phyloP scores from a whole-genome alignment of 1,140 invertebrate species.

The Eulimnadia texana region DNA sequence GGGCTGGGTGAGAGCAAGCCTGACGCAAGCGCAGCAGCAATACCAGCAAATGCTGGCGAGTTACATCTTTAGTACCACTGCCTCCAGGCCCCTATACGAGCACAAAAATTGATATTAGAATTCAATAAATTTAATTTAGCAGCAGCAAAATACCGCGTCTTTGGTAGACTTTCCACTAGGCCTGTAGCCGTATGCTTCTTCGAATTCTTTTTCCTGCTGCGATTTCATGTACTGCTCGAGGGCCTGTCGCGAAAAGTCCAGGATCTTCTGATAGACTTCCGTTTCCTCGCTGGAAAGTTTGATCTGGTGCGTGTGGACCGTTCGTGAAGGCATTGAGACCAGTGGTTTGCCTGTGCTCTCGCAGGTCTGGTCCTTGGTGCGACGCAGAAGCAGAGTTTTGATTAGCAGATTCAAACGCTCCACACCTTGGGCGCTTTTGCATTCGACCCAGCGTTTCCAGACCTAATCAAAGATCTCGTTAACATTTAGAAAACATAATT shows the following conservation, averaged over 20 bases:
- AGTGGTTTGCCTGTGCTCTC: conserved; percentile 35
- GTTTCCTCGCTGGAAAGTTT: conserved; percentile 51
- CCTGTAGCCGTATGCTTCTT: conserved; percentile 18
- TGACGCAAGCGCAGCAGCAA: conserved; percentile 69
- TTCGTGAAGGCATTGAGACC: conserved; percentile 33
- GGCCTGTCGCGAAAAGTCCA: conserved; percentile 29
- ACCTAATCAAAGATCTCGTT: conserved; percentile 21
- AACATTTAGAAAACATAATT: conserved; percentile 10
- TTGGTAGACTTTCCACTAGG: conserved; percentile 32
- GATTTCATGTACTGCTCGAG: conserved; percentile 28
- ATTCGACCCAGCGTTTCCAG: conserved; percentile 51
- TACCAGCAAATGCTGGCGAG: conserved; percentile 49
- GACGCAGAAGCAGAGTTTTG: conserved; percentile 43
- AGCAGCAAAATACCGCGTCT: too few species aligned
- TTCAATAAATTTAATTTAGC: neutral
- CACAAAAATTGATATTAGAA: neutral
- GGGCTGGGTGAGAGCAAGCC: conserved; percentile 70
- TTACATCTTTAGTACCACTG: conserved; percentile 1
- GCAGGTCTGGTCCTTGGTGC: conserved; percentile 66
- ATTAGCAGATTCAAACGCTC: conserved; percentile 60
- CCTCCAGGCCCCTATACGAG: conserved; percentile 1
- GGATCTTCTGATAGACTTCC: conserved; percentile 44
- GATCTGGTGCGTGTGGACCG: conserved; percentile 35
- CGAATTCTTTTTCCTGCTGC: conserved; percentile 22
- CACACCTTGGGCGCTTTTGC: conserved; percentile 51